phyloP scores from a whole-genome alignment of 37 sponge, comb jelly and placozoan species.

The Chondrosia reniformis region DNA sequence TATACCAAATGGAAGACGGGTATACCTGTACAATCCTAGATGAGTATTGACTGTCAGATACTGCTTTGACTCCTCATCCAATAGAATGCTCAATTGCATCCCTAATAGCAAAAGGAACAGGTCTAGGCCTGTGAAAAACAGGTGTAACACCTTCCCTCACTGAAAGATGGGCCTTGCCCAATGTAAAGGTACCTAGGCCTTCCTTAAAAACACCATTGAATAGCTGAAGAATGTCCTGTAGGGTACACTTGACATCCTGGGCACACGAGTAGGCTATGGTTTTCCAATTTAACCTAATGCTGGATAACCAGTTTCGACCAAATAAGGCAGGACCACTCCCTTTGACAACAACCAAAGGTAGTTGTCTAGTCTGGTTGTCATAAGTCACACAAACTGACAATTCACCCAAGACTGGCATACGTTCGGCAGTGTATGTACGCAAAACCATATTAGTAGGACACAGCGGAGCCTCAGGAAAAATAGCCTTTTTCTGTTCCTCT shows the following conservation, averaged over 20 bases:
- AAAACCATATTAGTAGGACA: background rate
- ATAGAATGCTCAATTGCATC: background rate
- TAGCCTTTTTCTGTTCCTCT: background rate
- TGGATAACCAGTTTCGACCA: constrained; percentile 12
- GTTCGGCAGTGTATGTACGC: constrained; percentile 11
- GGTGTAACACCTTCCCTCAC: background rate
- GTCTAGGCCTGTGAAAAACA: background rate
- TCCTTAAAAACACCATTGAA: background rate
- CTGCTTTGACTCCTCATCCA: background rate
- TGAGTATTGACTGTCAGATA: constrained; percentile 17
- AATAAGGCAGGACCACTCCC: constrained; percentile 15
- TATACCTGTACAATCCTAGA: constrained; percentile 17
- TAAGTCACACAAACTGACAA: background rate
- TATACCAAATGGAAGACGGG: constrained; percentile 26
- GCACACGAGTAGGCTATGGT: background rate
- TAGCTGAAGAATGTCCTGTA: background rate
- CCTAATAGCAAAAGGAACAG: background rate
- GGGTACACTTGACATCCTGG: background rate
- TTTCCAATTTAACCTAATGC: background rate
- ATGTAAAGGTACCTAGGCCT: background rate
- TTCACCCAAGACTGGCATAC: background rate
- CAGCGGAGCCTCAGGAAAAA: background rate
- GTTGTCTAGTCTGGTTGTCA: background rate
- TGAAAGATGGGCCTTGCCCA: background rate
- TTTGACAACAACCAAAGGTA: constrained; percentile 3